Evolutionary conservation across 2,888 invertebrate genomes (phyloP).

Genomic region (Graphium colonna): DNA sequence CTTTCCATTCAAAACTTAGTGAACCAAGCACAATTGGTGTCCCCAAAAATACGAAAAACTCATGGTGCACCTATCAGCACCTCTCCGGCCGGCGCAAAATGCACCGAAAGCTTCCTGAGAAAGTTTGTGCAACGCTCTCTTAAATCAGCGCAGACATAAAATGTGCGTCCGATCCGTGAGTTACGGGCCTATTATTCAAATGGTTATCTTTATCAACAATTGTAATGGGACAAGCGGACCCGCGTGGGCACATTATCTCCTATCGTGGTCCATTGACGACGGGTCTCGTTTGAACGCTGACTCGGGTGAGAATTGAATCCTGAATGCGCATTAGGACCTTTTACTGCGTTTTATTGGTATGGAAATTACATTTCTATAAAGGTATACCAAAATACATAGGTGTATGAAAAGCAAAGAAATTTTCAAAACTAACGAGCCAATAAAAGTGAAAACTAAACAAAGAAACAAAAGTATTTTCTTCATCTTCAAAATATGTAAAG

Average conservation of each 20-base stretch:
- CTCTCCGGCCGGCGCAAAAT: slow-evolving; percentile 38
- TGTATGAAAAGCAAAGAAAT: too few relatives aligned
- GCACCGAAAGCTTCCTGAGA: slow-evolving; percentile 46
- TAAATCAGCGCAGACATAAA: slow-evolving; percentile 32
- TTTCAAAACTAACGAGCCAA: too few relatives aligned
- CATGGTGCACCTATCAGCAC: slow-evolving; percentile 10
- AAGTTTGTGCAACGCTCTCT: slow-evolving; percentile 46
- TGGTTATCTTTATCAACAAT: slow-evolving; percentile 24
- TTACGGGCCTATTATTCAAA: slow-evolving; percentile 23
- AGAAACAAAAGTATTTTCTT: too few relatives aligned
- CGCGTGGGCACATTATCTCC: slow-evolving; percentile 16
- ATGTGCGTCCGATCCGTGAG: slow-evolving; percentile 23
- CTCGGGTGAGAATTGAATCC: too few relatives aligned
- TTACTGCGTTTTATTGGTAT: too few relatives aligned
- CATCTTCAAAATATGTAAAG: too few relatives aligned
- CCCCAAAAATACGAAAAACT: background rate
- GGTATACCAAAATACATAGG: too few relatives aligned
- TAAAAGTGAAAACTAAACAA: too few relatives aligned
- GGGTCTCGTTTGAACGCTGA: slow-evolving; percentile 5
- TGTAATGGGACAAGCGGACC: slow-evolving; percentile 17
- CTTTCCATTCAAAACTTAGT: too few relatives aligned
- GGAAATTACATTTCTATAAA: too few relatives aligned
- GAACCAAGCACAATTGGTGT: background rate
- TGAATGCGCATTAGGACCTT: too few relatives aligned
- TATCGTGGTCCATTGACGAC: slow-evolving; percentile 16